These are phyloP conservation scores for Sardina pilchardus DNA, from an alignment of 2,113 vertebrate species.

Conservation along the genomic window DNA sequence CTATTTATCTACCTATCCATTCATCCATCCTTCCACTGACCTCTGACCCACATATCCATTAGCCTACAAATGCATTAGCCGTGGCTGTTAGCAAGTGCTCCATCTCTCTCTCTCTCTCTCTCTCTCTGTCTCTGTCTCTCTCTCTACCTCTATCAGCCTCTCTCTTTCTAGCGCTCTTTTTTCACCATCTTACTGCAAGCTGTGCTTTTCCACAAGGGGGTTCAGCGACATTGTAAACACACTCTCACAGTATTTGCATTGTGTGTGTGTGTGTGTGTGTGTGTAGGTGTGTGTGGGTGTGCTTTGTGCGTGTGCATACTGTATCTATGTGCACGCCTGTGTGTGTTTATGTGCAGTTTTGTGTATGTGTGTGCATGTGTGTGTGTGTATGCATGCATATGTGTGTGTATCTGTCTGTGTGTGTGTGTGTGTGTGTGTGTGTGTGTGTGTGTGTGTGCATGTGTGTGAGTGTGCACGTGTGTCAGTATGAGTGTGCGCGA, in stretches of 20 bases:
- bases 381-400: background rate
- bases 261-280: background rate
- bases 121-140: background rate
- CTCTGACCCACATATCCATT: slow-evolving; percentile 11
- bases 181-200: background rate
- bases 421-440: background rate
- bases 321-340: too few relatives aligned
- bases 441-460: background rate
- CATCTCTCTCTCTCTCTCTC: background rate
- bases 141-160: background rate
- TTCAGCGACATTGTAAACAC: background rate
- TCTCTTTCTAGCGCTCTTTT: background rate
- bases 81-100: background rate
- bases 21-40: background rate
- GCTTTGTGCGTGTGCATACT: background rate
- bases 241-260: background rate
- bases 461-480: background rate
- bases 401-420: background rate
- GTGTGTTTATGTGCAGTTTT: background rate
- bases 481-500: background rate
- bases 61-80: background rate
- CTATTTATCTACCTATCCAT: background rate
- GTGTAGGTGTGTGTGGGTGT: background rate
- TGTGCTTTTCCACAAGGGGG: background rate
- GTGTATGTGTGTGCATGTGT: background rate